Evolutionary conservation across 2,888 invertebrate genomes (phyloP), one percentile per base, ranked within the genome.

Genomic region (Cephus nigrinus): DNA sequence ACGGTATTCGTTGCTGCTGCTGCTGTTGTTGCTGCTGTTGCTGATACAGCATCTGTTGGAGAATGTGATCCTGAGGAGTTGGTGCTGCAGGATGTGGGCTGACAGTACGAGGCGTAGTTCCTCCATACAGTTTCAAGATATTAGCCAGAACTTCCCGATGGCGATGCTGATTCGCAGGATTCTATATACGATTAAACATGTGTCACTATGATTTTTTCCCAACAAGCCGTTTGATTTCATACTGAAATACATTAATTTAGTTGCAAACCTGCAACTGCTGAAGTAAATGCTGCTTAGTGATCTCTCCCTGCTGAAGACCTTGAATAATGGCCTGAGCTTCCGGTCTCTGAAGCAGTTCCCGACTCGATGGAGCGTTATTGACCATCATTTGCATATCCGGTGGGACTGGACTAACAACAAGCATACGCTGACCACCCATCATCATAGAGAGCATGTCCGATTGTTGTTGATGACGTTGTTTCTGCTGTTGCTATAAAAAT

Each of bases 261-360:
- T 3, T 12, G 12, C 69, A 32, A n/a, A 92, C 93, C 86, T 93
- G 93, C 77, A 96, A 92, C 90, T 97, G 96, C 89, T 96, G 96
- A 90, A 96, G 94, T 84, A 97, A 92, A 88, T 96, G 95, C 87
- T 95, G 95, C 36, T 94, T 93, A 2, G 96, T 96, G 79, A 97
- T 94, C 91, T 97, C 96, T 78, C 96, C 96, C 33, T 95, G 94
- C 86, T 95, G 94, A 87, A 97, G 92, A 83, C 96, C 95, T 91
- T 96, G 95, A 84, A 96, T 93, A 79, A 97, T 94, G 74, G 96
- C 95, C 90, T 96, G 95, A 23, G 96, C 95, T 89, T 96, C 96
- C 0, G 96, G 96, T 82, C 96, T 92, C 89, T 94, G 95, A 79
- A 96, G 90, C 82, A 96, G 91, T 81, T 96, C 96, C 74, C 94